phyloP scores from a whole-genome alignment of 1,140 invertebrate genomes.

The Hycleus cichorii region DNA sequence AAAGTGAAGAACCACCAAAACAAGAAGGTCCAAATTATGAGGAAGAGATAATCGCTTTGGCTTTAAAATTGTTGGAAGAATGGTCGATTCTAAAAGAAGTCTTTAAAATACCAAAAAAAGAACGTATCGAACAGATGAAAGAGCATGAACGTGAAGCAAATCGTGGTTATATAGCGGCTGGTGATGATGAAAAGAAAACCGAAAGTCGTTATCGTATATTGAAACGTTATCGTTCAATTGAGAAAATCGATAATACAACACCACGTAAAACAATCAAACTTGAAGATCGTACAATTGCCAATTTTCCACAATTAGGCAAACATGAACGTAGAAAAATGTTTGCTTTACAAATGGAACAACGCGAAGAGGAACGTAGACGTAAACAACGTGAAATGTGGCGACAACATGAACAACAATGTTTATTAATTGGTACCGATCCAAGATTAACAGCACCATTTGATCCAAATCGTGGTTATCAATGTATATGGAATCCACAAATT shows the following conservation, averaged over 20 bases:
- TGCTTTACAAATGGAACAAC: constrained; percentile 64
- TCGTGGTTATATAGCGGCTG: constrained; percentile 41
- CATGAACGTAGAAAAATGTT: constrained; percentile 68
- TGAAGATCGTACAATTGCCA: constrained; percentile 39
- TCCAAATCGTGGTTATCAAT: constrained; percentile 49
- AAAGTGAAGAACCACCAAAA: constrained; percentile 13
- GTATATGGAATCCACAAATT: constrained; percentile 52
- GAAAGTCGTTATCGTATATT: constrained; percentile 35
- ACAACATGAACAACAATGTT: constrained; percentile 55
- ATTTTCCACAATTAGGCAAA: constrained; percentile 49
- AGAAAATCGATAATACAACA: constrained; percentile 1
- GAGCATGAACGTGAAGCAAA: constrained; percentile 84
- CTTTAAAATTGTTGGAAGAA: constrained; percentile 57
- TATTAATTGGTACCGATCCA: constrained; percentile 53
- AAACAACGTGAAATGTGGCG: constrained; percentile 56
- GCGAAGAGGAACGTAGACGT: constrained; percentile 53
- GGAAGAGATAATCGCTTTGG: constrained; percentile 43
- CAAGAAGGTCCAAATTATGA: constrained; percentile 32
- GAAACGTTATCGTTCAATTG: constrained; percentile 32
- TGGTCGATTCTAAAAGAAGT: constrained; percentile 78
- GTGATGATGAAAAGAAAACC: constrained; percentile 27
- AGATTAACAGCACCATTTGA: constrained; percentile 48
- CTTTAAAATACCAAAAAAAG: constrained; percentile 94
- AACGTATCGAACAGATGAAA: constrained; percentile 86
- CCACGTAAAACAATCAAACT: constrained; percentile 7